A percentile compares a stretch with the other conserved stretches of the same genome.
phyloP scores from a whole-genome alignment of 2,888 invertebrate species.

The Uloborus plumipes region DNA sequence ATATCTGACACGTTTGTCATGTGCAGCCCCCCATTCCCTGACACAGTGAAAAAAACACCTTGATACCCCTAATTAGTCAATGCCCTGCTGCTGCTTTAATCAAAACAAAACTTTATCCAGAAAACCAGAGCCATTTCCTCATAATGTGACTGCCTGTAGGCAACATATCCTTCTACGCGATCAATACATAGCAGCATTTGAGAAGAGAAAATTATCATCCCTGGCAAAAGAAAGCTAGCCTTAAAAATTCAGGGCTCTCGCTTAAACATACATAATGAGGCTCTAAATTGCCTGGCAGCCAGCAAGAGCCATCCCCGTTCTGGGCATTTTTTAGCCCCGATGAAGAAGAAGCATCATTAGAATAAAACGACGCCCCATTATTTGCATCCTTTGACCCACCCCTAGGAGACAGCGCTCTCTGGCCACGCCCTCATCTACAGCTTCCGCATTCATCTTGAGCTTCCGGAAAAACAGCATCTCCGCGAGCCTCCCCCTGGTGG shows the following conservation, averaged over 20 bases:
- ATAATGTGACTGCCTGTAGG: too few relatives aligned
- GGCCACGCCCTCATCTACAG: constrained; percentile 28
- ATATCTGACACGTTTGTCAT: too few relatives aligned
- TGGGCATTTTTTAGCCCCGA: constrained; percentile 49
- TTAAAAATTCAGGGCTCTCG: constrained; percentile 58
- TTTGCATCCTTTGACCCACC: constrained; percentile 45
- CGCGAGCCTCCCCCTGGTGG: constrained; percentile 44
- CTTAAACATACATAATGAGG: constrained; percentile 56
- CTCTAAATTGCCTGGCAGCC: constrained; percentile 26
- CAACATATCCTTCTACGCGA: constrained; percentile 5
- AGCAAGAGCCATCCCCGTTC: constrained; percentile 6
- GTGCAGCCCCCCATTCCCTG: too few relatives aligned
- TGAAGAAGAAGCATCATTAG: constrained; percentile 31
- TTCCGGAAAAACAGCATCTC: constrained; percentile 31
- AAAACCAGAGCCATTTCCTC: too few relatives aligned
- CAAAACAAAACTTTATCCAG: too few relatives aligned
- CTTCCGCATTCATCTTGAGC: constrained; percentile 37
- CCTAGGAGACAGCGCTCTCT: constrained; percentile 12
- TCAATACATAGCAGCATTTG: constrained; percentile 37
- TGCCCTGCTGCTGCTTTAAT: too few relatives aligned
- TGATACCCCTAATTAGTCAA: too few relatives aligned
- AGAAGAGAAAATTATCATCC: constrained; percentile 19
- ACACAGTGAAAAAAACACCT: too few relatives aligned
- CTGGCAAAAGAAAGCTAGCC: constrained; percentile 49
- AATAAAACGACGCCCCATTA: constrained; percentile 61